Conservation (phyloP, 1,140 invertebrate genomes). For the Trachymyrmex cornetzi region DNA sequence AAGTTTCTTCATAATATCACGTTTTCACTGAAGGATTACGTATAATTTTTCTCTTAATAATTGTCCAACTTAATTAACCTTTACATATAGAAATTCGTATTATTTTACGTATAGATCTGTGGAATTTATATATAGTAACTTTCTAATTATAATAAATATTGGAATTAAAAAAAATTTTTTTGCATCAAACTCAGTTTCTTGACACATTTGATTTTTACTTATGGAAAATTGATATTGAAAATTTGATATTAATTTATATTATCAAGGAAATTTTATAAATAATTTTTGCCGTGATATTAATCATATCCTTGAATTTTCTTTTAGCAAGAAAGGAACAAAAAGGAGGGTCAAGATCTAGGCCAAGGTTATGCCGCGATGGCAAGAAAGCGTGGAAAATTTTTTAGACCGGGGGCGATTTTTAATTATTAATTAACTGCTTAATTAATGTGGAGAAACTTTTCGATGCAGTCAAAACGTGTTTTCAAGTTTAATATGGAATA, state of each 20-base stretch:
- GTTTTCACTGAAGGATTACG: background rate
- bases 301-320: slow-evolving; percentile 20
- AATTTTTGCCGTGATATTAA: background rate
- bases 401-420: slow-evolving; percentile 5
- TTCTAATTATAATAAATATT: background rate
- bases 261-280: background rate
- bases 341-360: slow-evolving; percentile 75
- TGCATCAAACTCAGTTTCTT: too few species aligned
- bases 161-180: background rate
- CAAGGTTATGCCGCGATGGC: slow-evolving; percentile 67
- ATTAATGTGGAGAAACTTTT: background rate
- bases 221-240: background rate
- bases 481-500: background rate
- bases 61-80: background rate
- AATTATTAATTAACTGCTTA: slow-evolving; percentile 8
- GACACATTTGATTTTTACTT: too few species aligned
- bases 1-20: background rate
- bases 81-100: background rate
- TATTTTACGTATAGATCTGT: background rate
- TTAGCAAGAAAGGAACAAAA: slow-evolving; percentile 51
- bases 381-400: slow-evolving; percentile 26
- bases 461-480: background rate
- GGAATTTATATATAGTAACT: background rate
- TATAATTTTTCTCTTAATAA: background rate
- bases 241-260: background rate